phyloP scores from a whole-genome alignment of 2,888 invertebrate genomes.

The Drosophila seclusa region DNA sequence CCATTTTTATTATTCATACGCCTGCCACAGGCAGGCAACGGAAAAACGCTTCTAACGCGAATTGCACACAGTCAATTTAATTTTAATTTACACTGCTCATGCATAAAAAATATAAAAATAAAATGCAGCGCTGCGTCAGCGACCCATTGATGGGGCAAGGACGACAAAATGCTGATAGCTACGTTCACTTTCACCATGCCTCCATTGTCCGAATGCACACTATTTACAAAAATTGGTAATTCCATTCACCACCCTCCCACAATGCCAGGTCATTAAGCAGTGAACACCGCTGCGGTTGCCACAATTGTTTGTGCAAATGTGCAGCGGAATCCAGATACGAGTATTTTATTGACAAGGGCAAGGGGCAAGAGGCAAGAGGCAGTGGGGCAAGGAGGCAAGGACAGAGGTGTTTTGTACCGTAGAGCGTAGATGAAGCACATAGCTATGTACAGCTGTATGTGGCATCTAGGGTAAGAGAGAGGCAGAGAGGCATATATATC shows the following conservation, averaged over 20 bases:
- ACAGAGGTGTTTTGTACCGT: not conserved
- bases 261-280: constrained; percentile 67
- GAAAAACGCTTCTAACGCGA: constrained; percentile 32
- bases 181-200: constrained; percentile 15
- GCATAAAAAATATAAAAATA: constrained; percentile 63
- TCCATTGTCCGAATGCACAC: constrained; percentile 44
- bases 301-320: constrained; percentile 65
- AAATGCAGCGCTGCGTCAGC: constrained; percentile 46
- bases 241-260: constrained; percentile 5
- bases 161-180: constrained; percentile 46
- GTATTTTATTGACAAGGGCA: constrained; percentile 32
- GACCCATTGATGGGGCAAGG: constrained; percentile 38
- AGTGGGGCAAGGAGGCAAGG: not conserved
- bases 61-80: constrained; percentile 68
- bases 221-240: constrained; percentile 66
- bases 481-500: not conserved
- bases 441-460: not conserved
- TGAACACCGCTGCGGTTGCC: constrained; percentile 56
- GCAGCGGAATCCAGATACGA: constrained; percentile 63
- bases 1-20: constrained; percentile 66
- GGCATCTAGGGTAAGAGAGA: not conserved
- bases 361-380: not conserved
- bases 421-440: not conserved
- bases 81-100: constrained; percentile 71
- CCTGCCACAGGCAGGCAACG: constrained; percentile 25